A percentile compares a stretch with the other conserved stretches of the same genome.
These are phyloP conservation scores for Lepisosteus oculatus DNA, from an alignment of 2,113 vertebrate species.

Conservation along the genomic window DNA sequence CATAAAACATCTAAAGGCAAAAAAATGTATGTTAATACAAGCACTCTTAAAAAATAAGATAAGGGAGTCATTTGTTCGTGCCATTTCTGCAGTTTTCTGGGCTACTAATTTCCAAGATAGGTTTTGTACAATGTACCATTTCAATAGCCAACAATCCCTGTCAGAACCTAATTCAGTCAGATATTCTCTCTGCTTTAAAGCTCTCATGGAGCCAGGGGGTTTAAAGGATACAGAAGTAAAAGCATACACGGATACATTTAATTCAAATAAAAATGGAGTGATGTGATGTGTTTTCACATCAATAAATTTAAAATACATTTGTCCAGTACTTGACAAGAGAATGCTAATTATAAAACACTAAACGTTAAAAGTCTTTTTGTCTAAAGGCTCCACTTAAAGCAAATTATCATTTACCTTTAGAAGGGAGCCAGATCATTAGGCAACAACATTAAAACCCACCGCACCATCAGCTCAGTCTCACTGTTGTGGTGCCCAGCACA, in stretches of 20 bases:
- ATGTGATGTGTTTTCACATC: constrained; percentile 40
- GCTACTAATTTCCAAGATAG: no score
- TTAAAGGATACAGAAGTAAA: constrained; percentile 1
- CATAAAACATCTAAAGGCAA: no score
- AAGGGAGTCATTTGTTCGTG: background rate
- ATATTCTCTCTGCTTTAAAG: constrained; percentile 33
- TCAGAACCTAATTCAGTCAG: constrained; percentile 54
- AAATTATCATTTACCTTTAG: constrained; percentile 75
- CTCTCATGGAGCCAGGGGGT: constrained; percentile 33
- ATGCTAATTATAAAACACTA: constrained; percentile 45
- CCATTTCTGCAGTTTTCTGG: constrained; percentile 49
- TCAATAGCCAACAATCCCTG: constrained; percentile 39
- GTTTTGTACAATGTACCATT: background rate
- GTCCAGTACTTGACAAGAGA: constrained; percentile 51
- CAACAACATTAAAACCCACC: constrained; percentile 74
- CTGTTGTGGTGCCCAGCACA: constrained; percentile 60
- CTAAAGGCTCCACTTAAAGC: constrained; percentile 75
- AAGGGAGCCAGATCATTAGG: constrained; percentile 74
- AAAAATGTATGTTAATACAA: no score
- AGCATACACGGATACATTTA: background rate
- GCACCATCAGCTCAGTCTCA: constrained; percentile 65
- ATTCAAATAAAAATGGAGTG: constrained; percentile 4
- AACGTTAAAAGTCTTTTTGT: constrained; percentile 62
- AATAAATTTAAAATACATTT: constrained; percentile 56
- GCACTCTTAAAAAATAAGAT: no score